Conservation (phyloP, 2,888 invertebrate species). For the Rosalia funebris region DNA sequence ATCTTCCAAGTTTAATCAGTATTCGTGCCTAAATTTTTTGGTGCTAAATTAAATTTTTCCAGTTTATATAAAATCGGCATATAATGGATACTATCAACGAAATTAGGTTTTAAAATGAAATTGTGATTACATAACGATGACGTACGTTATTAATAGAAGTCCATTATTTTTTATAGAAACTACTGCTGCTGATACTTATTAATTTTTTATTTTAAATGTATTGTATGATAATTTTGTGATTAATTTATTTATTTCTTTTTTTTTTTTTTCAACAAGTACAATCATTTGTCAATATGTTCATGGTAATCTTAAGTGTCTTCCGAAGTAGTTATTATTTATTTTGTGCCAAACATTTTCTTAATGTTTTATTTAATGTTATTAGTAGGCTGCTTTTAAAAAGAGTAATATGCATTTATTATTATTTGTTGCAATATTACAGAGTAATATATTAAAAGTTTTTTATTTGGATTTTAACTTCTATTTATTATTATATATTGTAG, state of each 20-base stretch:
- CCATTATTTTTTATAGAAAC: constrained; percentile 21
- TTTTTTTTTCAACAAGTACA: constrained; percentile 3
- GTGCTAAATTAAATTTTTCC: constrained; percentile 26
- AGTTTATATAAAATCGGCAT: constrained; percentile 10
- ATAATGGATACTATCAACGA: constrained; percentile 21
- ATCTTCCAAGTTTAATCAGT: constrained; percentile 52
- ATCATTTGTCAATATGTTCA: constrained; percentile 13
- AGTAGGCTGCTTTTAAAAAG: constrained; percentile 35
- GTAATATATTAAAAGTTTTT: constrained; percentile 45
- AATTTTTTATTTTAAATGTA: constrained; percentile 4
- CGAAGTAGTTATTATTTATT: constrained; percentile 30
- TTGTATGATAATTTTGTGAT: constrained; percentile 4
- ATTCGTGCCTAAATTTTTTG: constrained; percentile 29
- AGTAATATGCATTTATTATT: constrained; percentile 26
- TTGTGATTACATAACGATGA: constrained; percentile 27
- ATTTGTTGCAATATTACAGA: constrained; percentile 45
- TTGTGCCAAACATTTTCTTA: constrained; percentile 41
- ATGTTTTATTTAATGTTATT: constrained; percentile 31
- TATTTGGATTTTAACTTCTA: constrained; percentile 43
- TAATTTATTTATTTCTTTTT: constrained; percentile 16
- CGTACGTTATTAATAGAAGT: constrained; percentile 7
- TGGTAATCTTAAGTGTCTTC: constrained; percentile 27
- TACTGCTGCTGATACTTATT: constrained; percentile 6
- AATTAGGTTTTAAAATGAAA: constrained; percentile 13
- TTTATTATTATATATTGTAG: constrained; percentile 35